Evolutionary conservation across 2,888 invertebrate genomes (phyloP), one percentile per base, ranked within the genome.

Genomic region (Sturmia bella): DNA sequence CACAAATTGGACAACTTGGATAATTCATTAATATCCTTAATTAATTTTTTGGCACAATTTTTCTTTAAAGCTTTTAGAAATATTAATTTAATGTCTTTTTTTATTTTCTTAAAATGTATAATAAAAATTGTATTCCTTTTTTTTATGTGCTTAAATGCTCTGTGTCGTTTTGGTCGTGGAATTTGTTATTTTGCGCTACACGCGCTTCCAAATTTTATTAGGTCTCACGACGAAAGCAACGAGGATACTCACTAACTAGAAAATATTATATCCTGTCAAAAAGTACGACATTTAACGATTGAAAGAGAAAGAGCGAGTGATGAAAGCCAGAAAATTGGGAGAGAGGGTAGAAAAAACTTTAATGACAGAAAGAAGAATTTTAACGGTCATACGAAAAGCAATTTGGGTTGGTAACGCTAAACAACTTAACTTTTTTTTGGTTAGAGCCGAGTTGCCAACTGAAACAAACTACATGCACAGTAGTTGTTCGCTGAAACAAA

Each of bases 131-230:
- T 61, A 12, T 68, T 59, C 21, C 52, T 66, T 66, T 70, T 59
- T 57, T 37, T 50, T 76, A 43, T 27, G 45, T 72, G 75, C 70
- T 84, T 86, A 39, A 41, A 41, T 52, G 64, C 78, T 66, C 66
- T 45, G 64, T 79, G 72, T 54, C 59, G 66, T 59, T 13, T 64
- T 72, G 57, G 56, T 72, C 78, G 59, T 66, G 24, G 52, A 57
- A 50, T 32, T 76, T 61, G 68, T 83, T 56, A 57, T 75, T 74
- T 82, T 74, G 83, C 84, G 85, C 82, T 88, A 86, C 88, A 87
- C 88, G 86, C 89, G 87, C 86, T 68, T 86, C 85, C 85, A 84
- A 66, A 84, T 86, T 87, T 85, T 86, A 85, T 73, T 76, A 76
- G 72, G 82, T 59, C 85, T 85, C 85, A 84, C 69, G 83, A 82